A percentile compares a stretch with the other conserved stretches of the same genome.
phyloP scores from a whole-genome alignment of 1,140 invertebrate genomes.

The Agrilus planipennis region DNA sequence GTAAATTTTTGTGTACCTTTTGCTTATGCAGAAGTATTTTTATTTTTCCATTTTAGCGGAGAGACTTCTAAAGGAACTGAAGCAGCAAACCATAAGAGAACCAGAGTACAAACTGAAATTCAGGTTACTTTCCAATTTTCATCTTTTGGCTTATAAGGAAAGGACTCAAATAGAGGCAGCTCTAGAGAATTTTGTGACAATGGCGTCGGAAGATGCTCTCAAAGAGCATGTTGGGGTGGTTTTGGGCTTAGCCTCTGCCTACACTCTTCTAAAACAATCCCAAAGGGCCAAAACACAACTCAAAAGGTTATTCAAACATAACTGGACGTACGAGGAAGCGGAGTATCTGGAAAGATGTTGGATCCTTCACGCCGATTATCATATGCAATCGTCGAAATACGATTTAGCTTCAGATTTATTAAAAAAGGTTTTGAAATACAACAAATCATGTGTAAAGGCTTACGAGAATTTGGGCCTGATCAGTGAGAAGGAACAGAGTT shows the following conservation, averaged over 20 bases:
- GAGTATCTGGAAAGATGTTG: constrained; percentile 93
- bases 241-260: constrained; percentile 76
- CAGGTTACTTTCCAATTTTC: constrained; percentile 68
- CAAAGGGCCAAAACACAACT: constrained; percentile 85
- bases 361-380: constrained; percentile 85
- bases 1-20: constrained; percentile 13
- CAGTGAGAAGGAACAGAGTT: constrained; percentile 86
- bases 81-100: constrained; percentile 48
- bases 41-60: constrained; percentile 40
- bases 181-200: constrained; percentile 65
- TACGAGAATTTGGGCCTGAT: constrained; percentile 82
- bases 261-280: constrained; percentile 79
- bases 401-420: constrained; percentile 79
- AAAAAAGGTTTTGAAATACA: constrained; percentile 70
- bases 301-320: constrained; percentile 75
- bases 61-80: constrained; percentile 61
- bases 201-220: constrained; percentile 52
- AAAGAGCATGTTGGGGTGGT: constrained; percentile 78
- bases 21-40: neutral
- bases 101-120: constrained; percentile 52
- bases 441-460: constrained; percentile 81
- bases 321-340: constrained; percentile 89
- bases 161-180: constrained; percentile 77
- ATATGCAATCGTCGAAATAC: constrained; percentile 76
- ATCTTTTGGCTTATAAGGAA: constrained; percentile 72